A percentile compares a stretch with the other conserved stretches of the same genome.
Evolutionary conservation across 2,797 vertebrate species (phyloP).

Genomic region (Falco biarmicus): DNA sequence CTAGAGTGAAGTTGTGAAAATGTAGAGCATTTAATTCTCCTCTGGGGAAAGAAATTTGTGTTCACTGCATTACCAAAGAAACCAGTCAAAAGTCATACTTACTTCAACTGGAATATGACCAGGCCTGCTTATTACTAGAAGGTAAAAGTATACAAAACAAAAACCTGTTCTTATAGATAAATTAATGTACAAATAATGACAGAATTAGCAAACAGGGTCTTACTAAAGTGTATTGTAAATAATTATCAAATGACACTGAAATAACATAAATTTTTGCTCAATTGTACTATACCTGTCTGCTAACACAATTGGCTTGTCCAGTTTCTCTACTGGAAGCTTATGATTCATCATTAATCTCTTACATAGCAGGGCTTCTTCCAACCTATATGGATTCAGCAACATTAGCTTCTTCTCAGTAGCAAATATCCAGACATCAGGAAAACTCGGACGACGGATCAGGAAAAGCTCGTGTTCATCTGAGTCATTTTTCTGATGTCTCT

Average conservation of each 20-base stretch:
- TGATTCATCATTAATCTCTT: conserved; percentile 91
- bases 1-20: background rate
- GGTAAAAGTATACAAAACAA: background rate
- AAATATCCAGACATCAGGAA: conserved; percentile 89
- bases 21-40: background rate
- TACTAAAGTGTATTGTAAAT: background rate
- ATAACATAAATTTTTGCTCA: background rate
- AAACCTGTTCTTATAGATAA: background rate
- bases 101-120: background rate
- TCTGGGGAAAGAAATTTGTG: background rate
- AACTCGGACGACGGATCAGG: conserved; percentile 86
- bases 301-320: conserved; percentile 88
- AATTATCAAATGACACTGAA: background rate
- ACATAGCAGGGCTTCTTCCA: conserved; percentile 92
- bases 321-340: conserved; percentile 84
- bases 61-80: background rate
- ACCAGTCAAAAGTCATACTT: background rate
- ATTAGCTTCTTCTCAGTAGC: conserved; percentile 84
- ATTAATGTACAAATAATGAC: background rate
- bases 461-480: conserved; percentile 74
- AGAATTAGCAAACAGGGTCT: background rate
- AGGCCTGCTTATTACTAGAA: background rate
- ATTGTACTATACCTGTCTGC: conserved; percentile 86
- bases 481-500: conserved; percentile 71
- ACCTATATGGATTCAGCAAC: conserved; percentile 92